These are phyloP conservation scores for Drosophila anomalata DNA, from an alignment of 2,888 invertebrate genomes.

Conservation along the genomic window DNA sequence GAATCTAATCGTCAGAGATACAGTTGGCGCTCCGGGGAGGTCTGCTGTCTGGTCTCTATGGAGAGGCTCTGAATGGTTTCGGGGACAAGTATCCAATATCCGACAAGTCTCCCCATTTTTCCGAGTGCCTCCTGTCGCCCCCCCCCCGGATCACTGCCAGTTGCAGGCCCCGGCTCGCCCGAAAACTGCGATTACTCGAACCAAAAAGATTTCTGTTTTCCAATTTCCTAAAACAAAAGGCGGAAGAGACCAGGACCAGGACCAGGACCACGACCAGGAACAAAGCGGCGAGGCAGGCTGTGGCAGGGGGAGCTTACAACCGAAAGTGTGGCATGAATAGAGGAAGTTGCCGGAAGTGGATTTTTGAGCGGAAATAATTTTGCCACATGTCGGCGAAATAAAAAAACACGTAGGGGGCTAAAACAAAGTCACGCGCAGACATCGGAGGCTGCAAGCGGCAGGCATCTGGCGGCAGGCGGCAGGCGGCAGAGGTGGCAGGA, in stretches of 20 bases:
- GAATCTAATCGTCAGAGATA: too few species aligned
- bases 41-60: too few species aligned
- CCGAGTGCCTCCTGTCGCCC: neutral
- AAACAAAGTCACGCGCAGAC: constrained; percentile 46
- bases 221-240: constrained; percentile 63
- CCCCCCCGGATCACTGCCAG: constrained; percentile 45
- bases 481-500: neutral
- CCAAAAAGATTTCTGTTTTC: constrained; percentile 45
- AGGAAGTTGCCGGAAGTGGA: constrained; percentile 67
- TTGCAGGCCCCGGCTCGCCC: constrained; percentile 46
- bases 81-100: too few species aligned
- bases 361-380: constrained; percentile 78
- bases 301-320: neutral
- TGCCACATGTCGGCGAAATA: constrained; percentile 76
- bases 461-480: neutral
- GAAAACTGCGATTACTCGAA: constrained; percentile 52
- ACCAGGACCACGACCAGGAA: neutral
- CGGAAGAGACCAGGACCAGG: neutral
- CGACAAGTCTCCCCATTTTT: neutral
- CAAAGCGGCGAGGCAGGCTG: neutral
- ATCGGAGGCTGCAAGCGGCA: neutral
- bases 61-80: too few species aligned
- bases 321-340: constrained; percentile 36
- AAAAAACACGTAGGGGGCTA: constrained; percentile 40
- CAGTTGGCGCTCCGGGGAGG: too few species aligned